Conservation (phyloP, 2,888 invertebrate species). For the Tachina grossa region DNA sequence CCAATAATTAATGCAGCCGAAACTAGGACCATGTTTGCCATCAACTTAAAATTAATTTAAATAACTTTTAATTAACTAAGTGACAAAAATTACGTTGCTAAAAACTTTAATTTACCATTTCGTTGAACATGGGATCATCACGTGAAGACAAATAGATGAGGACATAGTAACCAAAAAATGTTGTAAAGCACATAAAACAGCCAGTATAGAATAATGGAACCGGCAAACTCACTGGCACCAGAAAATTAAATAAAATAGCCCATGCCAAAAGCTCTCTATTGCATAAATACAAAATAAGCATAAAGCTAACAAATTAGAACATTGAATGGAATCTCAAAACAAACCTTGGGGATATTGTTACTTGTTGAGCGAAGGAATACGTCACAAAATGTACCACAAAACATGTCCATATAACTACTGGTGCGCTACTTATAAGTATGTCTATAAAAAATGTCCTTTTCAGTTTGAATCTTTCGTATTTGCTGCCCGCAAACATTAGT, state of each 20-base stretch:
- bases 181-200: conserved; percentile 85
- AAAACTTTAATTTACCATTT: conserved; percentile 82
- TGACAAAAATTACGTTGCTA: neutral
- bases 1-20: conserved; percentile 90
- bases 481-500: conserved; percentile 61
- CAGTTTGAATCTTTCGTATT: conserved; percentile 59
- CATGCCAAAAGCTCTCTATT: conserved; percentile 88
- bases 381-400: conserved; percentile 85
- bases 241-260: conserved; percentile 88
- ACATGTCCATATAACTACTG: conserved; percentile 83
- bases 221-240: conserved; percentile 89
- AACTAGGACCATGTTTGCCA: conserved; percentile 88
- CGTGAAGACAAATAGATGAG: conserved; percentile 85
- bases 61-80: conserved; percentile 7
- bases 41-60: conserved; percentile 84
- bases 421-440: conserved; percentile 70
- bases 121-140: conserved; percentile 83
- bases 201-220: conserved; percentile 86
- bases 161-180: conserved; percentile 86
- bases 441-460: conserved; percentile 62
- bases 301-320: neutral
- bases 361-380: conserved; percentile 85
- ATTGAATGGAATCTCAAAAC: conserved; percentile 35
- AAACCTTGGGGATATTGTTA: conserved; percentile 82
- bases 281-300: neutral